Evolutionary conservation across 1,140 invertebrate species (phyloP).

Genomic region (Drosophila orosa): DNA sequence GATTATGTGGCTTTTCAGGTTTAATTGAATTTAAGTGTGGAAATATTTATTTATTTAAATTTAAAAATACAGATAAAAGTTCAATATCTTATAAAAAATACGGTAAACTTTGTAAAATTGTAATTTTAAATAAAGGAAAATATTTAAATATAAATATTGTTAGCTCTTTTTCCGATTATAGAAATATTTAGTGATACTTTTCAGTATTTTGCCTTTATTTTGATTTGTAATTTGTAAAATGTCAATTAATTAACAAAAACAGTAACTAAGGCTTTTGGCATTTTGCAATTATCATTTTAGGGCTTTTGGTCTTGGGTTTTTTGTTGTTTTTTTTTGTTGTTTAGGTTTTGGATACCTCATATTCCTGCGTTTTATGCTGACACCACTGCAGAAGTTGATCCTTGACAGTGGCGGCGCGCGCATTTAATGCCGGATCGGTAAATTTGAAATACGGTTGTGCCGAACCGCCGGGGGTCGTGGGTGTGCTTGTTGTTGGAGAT

Average conservation of each 20-base stretch:
- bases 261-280: conserved; percentile 57
- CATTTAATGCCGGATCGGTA: conserved; percentile 92
- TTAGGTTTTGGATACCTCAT: conserved; percentile 89
- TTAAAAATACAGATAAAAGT: background rate
- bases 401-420: conserved; percentile 96
- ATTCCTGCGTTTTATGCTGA: conserved; percentile 97
- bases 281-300: conserved; percentile 26
- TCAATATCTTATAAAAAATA: background rate
- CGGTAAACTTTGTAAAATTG: background rate
- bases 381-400: conserved; percentile 98
- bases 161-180: background rate
- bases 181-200: background rate
- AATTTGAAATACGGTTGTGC: conserved; percentile 91
- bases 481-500: conserved; percentile 86
- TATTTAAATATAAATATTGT: background rate
- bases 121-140: background rate
- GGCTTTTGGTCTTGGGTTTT: conserved; percentile 13
- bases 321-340: conserved; percentile 37
- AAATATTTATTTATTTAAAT: too few species aligned
- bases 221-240: background rate
- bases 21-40: too few species aligned
- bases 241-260: conserved; percentile 9
- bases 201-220: background rate
- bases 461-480: conserved; percentile 85
- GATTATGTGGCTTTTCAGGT: too few species aligned